Conservation (phyloP, 2,888 invertebrate genomes). For the Idaea biselata region DNA sequence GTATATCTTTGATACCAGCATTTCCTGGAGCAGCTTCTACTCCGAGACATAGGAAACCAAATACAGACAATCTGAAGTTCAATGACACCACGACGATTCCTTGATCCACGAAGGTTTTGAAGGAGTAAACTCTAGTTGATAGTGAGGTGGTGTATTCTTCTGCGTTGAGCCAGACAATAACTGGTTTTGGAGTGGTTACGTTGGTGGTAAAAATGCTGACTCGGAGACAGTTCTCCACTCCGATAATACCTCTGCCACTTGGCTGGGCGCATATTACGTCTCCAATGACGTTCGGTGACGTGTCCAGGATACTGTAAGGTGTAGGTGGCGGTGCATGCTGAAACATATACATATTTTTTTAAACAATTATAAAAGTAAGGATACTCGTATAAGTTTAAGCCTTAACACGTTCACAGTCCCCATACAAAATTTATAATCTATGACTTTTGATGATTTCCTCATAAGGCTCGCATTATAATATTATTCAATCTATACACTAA, state of each 20-base stretch:
- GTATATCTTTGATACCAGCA: conserved; percentile 91
- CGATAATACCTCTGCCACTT: conserved; percentile 50
- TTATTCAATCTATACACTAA: too few relatives aligned
- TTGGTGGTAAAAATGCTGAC: conserved; percentile 58
- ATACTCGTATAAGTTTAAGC: too few relatives aligned
- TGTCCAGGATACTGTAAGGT: conserved; percentile 34
- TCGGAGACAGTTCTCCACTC: conserved; percentile 64
- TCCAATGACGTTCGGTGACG: conserved; percentile 39
- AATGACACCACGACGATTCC: conserved; percentile 83
- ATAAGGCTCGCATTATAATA: too few relatives aligned
- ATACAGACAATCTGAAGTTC: conserved; percentile 87
- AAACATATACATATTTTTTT: conserved; percentile 20
- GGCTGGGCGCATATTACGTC: conserved; percentile 61
- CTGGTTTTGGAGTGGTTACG: conserved; percentile 51
- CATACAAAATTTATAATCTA: too few relatives aligned
- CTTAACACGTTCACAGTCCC: too few relatives aligned
- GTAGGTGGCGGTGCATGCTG: conserved; percentile 39
- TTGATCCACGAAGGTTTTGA: conserved; percentile 83
- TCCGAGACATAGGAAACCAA: conserved; percentile 85
- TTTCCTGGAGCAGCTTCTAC: conserved; percentile 86
- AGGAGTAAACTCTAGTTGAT: conserved; percentile 44
- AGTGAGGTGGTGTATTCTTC: conserved; percentile 51
- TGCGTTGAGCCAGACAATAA: conserved; percentile 64
- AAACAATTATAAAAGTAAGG: too few relatives aligned
- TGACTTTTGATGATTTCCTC: too few relatives aligned